Evolutionary conservation across 2,113 vertebrate species (phyloP), one percentile per base, ranked within the genome.

Genomic region (Zosterops japonicus): DNA sequence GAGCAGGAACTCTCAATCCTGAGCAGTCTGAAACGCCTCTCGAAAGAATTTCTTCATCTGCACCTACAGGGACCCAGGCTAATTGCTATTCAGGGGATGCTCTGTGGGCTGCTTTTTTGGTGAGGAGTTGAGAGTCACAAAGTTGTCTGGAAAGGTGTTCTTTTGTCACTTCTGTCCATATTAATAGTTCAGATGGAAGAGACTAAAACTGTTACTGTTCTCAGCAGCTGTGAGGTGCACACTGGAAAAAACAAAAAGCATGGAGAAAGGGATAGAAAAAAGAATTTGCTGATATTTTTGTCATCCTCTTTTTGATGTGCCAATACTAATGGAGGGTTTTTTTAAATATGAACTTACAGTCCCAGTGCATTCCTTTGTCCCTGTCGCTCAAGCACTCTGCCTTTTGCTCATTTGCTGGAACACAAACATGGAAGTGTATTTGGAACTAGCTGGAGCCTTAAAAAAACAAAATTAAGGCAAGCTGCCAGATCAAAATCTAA

Each of bases 401-500:
- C 49, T 86, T 72, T 83, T 14, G 22, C 85, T 92, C 87, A 44
- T 97, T 94, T 89, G 91, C 68, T 89, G 91, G 87, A 96, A 95
- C 46, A 93, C 94, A 95, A 90, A 95, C 82, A 78, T 86, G 87
- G 79, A 95, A 96, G 86, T 89, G 93, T 96, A 94, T 95, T 95
- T 97, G 91, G 88, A 96, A 71, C 92, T 95, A 3, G 2, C 35
- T 88, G 80, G 60, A 95, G 76, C 46, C 69, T 91, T 94, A 87
- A 83, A 93, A 93, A 92, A 50, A 76, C 87, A 97, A 95, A 95
- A 96, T 85, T 92, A 94, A 81, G 87, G 91, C 95, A 95, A 94
- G 70, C 97, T 97, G 97, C 97, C 96, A 95, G 94, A 97, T 97
- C 96, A 95, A 90, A 94, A 96, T 93, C 59, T 95, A 96, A 97